Base-by-base conservation (phyloP, 2,113 vertebrate species). In the Orcinus orca region DNA sequence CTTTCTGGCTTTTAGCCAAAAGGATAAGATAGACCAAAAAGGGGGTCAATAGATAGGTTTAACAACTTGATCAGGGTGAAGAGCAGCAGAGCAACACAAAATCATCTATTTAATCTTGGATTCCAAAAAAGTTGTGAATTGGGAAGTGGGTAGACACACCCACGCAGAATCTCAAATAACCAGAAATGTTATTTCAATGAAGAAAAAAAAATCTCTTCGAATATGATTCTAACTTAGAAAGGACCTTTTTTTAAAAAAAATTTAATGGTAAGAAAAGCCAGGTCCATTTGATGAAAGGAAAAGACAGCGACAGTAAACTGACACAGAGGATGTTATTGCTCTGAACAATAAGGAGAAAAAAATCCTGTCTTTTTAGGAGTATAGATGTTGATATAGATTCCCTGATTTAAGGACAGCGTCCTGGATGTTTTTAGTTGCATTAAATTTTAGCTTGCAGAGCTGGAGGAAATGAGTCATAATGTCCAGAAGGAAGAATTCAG, bases 401-500 rank as follows among this genome's bases (percentile, higher is more conserved):
- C 41, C 67, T 62, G 47, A 47, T 26, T 65, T 76, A 85, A 94
- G 60, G 58, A 36, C 13, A 58, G 60, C 15, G 8, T 68, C 65
- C 38, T 67, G 44, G 79, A 83, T 41, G 60, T 15, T 93, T 96
- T 81, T 71, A 20, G 67, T 12, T 50, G 80, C 95, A 79, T 77
- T 93, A 81, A 58, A 73, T 92, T 90, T 92, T 93, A 88, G 88
- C 90, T 55, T 93, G 80, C 93, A 97, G 93, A 95, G 94, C 41
- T 65, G 25, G 41, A 96, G 92, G 92, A 94, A 97, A 87, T 96
- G 90, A 95, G 81, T 95, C 84, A 89, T 74, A 55, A 70, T 71
- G 85, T 93, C 95, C 93, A 96, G 93, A 95, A 95, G 53, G 95
- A 97, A 97, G 87, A 89, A 97, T 90, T 95, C 90, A 50, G 71